Evolutionary conservation across 2,797 vertebrate species (phyloP).

Genomic region (Eospalax fontanierii): DNA sequence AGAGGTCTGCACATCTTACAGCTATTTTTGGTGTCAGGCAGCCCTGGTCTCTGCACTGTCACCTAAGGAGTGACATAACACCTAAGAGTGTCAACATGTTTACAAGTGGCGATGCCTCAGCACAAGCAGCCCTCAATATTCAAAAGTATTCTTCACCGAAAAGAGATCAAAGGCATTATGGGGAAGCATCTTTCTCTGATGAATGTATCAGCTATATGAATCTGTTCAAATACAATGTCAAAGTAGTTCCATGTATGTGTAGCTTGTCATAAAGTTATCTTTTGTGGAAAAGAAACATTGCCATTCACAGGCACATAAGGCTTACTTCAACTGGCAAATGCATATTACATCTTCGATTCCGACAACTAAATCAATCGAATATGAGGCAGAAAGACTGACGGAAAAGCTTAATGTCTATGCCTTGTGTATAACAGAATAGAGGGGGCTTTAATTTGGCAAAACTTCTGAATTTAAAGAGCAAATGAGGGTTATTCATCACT

Average conservation of each 20-base stretch:
- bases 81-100: slow-evolving; percentile 6
- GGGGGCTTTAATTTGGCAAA: neutral
- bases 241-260: slow-evolving; percentile 40
- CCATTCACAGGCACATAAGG: slow-evolving; percentile 65
- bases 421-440: neutral
- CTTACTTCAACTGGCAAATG: neutral
- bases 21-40: slow-evolving; percentile 72
- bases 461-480: slow-evolving; percentile 34
- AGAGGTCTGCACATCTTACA: slow-evolving; percentile 69
- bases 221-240: slow-evolving; percentile 55
- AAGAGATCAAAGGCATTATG: slow-evolving; percentile 57
- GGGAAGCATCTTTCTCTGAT: slow-evolving; percentile 41
- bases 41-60: neutral
- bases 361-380: slow-evolving; percentile 36
- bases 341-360: slow-evolving; percentile 56
- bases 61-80: neutral
- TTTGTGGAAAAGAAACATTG: slow-evolving; percentile 67
- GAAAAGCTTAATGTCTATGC: slow-evolving; percentile 64
- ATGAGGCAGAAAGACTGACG: neutral
- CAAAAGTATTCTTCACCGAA: neutral
- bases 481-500: neutral
- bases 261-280: slow-evolving; percentile 59
- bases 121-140: slow-evolving; percentile 50
- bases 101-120: slow-evolving; percentile 38
- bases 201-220: slow-evolving; percentile 41